Base-by-base conservation (phyloP, 2,888 invertebrate genomes). In the Chouioia cunea region DNA sequence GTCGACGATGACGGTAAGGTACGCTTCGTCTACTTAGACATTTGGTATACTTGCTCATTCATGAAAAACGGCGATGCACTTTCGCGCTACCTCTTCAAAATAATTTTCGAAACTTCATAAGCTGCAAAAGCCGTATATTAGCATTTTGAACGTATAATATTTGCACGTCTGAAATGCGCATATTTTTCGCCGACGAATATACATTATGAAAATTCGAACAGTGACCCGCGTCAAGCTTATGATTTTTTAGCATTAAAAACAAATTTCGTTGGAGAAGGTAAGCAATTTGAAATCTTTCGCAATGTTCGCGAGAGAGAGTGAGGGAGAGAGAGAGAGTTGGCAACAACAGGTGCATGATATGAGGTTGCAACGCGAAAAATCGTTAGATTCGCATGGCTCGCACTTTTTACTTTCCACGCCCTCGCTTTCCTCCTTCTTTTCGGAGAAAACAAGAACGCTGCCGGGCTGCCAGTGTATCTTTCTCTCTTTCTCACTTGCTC, bases 361-460 rank as follows among this genome's bases (percentile, higher is more conserved):
- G 20, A 44, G 36, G 52, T 46, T 52, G 46, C 57, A 20, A 48
- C 23, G 36, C n/a, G 20, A 27, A 65, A 68, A 73, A 70, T 73
- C 63, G 66, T 70, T 73, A 73, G 73, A 73, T 66, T 63, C 70
- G 63, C 70, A 73, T 70, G 73, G 54, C 16, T 20, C 20, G 23
- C 52, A 43, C 52, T 20, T 59, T 65, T 65, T 66, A 63, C 63
- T 66, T 58, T 73, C 69, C 70, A 63, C 66, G 57, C 43, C 62
- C 56, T 43, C 54, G 65, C 60, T 50, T 67, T 46, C 71, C 18
- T 3, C 15, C 15, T 20, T 59, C 64, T 64, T 52, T 57, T 48
- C 14, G 53, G 18, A 44, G 57, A 58, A 64, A 58, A 27, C 15
- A n/a, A 16, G 14, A 48, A 48, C 16, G 56, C 27, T n/a, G 48